Percentiles rank a stretch among this genome's conserved stretches.
Evolutionary conservation across 2,797 vertebrate species (phyloP).

Genomic region (Dicrostonyx torquatus): DNA sequence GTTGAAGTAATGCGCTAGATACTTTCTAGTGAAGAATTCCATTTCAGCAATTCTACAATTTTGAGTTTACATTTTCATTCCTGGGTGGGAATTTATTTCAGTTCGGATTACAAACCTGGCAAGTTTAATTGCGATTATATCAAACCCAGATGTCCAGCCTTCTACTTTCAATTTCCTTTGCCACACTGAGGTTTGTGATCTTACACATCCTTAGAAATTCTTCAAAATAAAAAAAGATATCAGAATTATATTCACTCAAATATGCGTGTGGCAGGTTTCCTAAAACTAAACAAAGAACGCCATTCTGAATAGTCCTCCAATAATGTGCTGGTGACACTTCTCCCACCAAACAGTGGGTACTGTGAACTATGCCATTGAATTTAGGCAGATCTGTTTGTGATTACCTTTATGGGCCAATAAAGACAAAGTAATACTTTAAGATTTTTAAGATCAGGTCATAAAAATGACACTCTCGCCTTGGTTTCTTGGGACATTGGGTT

Average conservation of each 20-base stretch:
- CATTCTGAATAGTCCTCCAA: background rate
- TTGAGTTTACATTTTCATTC: conserved; percentile 19
- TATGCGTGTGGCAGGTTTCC: background rate
- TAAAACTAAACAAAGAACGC: background rate
- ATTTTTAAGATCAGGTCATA: background rate
- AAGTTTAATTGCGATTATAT: background rate
- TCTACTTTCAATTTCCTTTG: background rate
- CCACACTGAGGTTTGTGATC: background rate
- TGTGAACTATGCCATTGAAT: background rate
- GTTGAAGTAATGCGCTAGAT: background rate
- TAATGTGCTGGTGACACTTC: background rate
- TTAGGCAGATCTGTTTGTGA: background rate
- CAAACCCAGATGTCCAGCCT: background rate
- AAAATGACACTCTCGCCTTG: background rate
- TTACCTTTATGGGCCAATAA: background rate
- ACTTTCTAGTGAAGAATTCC: background rate
- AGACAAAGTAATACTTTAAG: background rate
- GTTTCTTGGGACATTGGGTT: background rate
- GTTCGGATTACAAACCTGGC: conserved; percentile 10
- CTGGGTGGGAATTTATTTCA: background rate
- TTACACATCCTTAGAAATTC: background rate
- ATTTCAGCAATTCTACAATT: background rate
- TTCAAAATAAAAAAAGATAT: background rate
- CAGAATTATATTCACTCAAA: background rate
- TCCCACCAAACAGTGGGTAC: background rate